A percentile compares a stretch with the other conserved stretches of the same genome.
Evolutionary conservation across 35 echinoderm and acorn worm genomes (phyloP).

Genomic region (Eucidaris tribuloides): DNA sequence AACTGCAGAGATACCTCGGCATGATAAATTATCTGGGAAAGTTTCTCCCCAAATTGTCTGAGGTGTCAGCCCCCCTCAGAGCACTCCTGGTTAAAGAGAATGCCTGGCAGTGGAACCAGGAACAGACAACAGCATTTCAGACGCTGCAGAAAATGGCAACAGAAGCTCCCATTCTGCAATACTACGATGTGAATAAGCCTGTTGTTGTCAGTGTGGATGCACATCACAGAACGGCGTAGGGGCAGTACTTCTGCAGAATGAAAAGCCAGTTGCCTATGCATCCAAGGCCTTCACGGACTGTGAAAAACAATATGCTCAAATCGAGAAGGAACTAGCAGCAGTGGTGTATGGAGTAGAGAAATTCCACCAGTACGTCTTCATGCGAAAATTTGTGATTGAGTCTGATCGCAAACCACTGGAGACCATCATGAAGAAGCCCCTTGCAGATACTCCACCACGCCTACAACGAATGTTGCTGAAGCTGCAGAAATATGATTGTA

Average conservation of each 20-base stretch:
- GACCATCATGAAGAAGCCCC: conserved; percentile 46
- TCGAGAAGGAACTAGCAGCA: conserved; percentile 49
- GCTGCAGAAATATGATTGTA: conserved; percentile 41
- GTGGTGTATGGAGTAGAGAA: conserved; percentile 27
- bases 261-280: background rate
- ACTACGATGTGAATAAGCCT: conserved; percentile 44
- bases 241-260: background rate
- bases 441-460: conserved; percentile 54
- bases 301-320: conserved; percentile 37
- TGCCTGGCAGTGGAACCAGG: conserved; percentile 20
- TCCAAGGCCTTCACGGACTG: conserved; percentile 21
- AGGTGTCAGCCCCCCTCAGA: conserved; percentile 20
- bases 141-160: background rate
- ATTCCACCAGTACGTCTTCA: conserved; percentile 34
- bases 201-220: background rate
- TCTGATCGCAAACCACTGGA: conserved; percentile 48
- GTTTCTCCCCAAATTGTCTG: conserved; percentile 9
- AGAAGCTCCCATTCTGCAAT: conserved; percentile 19
- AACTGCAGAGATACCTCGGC: conserved; percentile 2
- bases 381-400: background rate
- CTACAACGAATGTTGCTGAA: conserved; percentile 47
- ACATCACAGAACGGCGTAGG: background rate
- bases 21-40: conserved; percentile 35
- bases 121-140: conserved; percentile 10
- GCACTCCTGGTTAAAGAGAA: conserved; percentile 12